These are phyloP conservation scores for Elephantulus edwardii DNA, from an alignment of 2,113 vertebrate genomes.

Conservation along the genomic window DNA sequence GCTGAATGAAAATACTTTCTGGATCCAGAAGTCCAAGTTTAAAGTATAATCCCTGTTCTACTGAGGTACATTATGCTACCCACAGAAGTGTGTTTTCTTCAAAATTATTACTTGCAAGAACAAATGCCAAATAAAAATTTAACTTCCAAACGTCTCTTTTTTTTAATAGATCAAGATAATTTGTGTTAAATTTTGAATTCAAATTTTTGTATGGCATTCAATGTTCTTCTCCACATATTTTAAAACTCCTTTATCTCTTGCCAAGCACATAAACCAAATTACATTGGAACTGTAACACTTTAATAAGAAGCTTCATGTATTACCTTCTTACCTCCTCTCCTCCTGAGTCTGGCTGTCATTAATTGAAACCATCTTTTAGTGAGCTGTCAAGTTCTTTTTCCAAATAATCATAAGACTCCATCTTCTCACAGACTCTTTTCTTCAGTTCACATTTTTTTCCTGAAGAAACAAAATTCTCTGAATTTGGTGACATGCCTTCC, in stretches of 20 bases:
- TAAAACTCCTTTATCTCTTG: constrained; percentile 44
- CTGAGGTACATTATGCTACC: constrained; percentile 40
- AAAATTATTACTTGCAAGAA: constrained; percentile 65
- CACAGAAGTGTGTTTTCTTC: constrained; percentile 55
- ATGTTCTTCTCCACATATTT: constrained; percentile 54
- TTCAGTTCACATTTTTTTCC: constrained; percentile 15
- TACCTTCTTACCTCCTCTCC: background rate
- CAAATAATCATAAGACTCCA: constrained; percentile 18
- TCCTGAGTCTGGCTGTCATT: background rate
- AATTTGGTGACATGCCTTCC: background rate
- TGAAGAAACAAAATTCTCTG: background rate
- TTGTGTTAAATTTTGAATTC: background rate
- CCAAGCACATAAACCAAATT: constrained; percentile 58
- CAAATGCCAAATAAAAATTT: constrained; percentile 61
- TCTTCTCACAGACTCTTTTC: background rate
- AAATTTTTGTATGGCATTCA: constrained; percentile 59
- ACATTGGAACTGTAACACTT: constrained; percentile 50
- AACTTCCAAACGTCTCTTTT: constrained; percentile 32
- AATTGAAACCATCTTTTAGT: constrained; percentile 9
- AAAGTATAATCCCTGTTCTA: background rate
- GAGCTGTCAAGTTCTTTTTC: background rate
- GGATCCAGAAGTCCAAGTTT: constrained; percentile 30
- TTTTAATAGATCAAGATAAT: constrained; percentile 62
- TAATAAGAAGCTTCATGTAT: constrained; percentile 12
- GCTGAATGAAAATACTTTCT: constrained; percentile 31